Evolutionary conservation across 1,140 invertebrate genomes (phyloP).

Genomic region (Zelostemma sp.): DNA sequence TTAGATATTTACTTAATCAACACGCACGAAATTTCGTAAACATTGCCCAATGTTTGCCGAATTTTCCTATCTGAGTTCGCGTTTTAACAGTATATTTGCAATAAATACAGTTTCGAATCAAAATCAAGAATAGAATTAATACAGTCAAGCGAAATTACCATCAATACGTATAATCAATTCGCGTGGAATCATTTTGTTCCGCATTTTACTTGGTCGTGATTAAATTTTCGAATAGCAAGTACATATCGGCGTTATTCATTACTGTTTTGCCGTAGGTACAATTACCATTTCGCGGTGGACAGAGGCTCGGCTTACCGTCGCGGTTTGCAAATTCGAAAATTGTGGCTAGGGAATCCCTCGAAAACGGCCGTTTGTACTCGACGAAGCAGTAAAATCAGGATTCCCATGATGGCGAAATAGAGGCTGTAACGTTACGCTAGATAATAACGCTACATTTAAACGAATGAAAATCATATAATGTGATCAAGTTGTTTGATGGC

Average conservation of each 20-base stretch:
- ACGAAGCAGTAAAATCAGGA: conserved; percentile 11
- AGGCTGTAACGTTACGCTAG: background rate
- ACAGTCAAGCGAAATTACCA: too few relatives aligned
- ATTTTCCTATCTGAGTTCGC: too few relatives aligned
- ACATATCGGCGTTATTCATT: conserved; percentile 25
- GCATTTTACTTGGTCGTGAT: too few relatives aligned
- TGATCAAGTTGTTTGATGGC: conserved; percentile 12
- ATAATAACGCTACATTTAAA: conserved; percentile 12
- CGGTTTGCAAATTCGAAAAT: conserved; percentile 50
- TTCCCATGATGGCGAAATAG: background rate
- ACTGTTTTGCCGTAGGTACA: conserved; percentile 36
- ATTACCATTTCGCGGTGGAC: conserved; percentile 47
- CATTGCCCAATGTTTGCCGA: too few relatives aligned
- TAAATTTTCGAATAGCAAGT: conserved; percentile 24
- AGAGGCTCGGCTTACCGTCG: conserved; percentile 41
- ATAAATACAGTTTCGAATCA: too few relatives aligned
- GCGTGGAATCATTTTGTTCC: too few relatives aligned
- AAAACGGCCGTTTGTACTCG: conserved; percentile 31
- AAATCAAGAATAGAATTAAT: too few relatives aligned
- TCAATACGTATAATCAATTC: too few relatives aligned
- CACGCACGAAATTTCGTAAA: too few relatives aligned
- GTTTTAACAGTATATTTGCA: too few relatives aligned
- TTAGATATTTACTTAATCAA: too few relatives aligned
- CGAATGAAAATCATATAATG: conserved; percentile 2
- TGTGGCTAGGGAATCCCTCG: conserved; percentile 32